phyloP scores from a whole-genome alignment of 2,888 invertebrate species.

The Mythimna lalbum region DNA sequence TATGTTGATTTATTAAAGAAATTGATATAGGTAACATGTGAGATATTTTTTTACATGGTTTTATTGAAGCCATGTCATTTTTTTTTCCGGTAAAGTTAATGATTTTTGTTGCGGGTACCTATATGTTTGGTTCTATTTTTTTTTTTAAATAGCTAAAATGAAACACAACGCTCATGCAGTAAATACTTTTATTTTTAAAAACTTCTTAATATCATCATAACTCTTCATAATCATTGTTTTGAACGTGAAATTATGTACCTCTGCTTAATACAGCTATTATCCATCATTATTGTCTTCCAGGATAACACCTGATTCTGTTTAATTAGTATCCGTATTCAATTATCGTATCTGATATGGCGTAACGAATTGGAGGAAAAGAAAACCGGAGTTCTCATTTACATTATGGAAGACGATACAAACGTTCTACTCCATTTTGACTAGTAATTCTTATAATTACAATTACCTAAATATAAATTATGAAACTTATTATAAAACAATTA shows the following conservation, averaged over 20 bases:
- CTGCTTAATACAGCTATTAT: slow-evolving; percentile 85
- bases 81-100: too few species aligned
- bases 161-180: slow-evolving; percentile 82
- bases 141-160: slow-evolving; percentile 55
- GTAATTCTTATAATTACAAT: slow-evolving; percentile 65
- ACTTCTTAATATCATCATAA: slow-evolving; percentile 84
- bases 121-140: too few species aligned
- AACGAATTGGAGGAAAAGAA: slow-evolving; percentile 77
- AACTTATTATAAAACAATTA: slow-evolving; percentile 51
- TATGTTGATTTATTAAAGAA: background rate
- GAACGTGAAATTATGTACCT: slow-evolving; percentile 86
- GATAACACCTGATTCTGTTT: slow-evolving; percentile 83
- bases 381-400: slow-evolving; percentile 79
- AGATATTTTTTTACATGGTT: too few species aligned
- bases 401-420: slow-evolving; percentile 89
- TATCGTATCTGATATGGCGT: slow-evolving; percentile 73
- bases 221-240: slow-evolving; percentile 82
- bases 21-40: too few species aligned
- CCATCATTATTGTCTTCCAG: slow-evolving; percentile 90
- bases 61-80: too few species aligned
- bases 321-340: slow-evolving; percentile 74
- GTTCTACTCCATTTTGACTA: slow-evolving; percentile 78
- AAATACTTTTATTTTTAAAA: slow-evolving; percentile 90
- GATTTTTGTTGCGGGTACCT: too few species aligned
- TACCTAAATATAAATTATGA: slow-evolving; percentile 62